Base-by-base conservation (phyloP, 1,140 invertebrate species). In the Helicorthomorpha holstii region DNA sequence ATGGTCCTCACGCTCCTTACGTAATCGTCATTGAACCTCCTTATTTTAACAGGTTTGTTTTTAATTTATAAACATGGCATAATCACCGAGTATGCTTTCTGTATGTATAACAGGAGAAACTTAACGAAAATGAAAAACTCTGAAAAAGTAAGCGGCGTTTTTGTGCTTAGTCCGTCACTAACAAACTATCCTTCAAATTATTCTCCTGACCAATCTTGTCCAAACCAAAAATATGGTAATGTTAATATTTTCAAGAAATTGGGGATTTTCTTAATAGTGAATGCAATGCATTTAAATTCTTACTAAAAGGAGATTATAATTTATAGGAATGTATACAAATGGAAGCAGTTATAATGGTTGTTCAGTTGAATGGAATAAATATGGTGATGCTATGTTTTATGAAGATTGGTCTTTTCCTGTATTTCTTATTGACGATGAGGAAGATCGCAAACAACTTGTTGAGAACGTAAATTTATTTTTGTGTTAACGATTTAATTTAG, bases 371-470 rank as follows among this genome's bases (percentile, higher is more conserved):
- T 94, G 90, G 90, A 94, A 94, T 72, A 74, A 75, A 26, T 61
- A 66, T 56, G 88, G 87, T 4, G 80, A 78, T 7, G 75, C 76
- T 1, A 64, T 93, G 3, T 63, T 91, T 52, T 75, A 79, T 59
- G 73, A 79, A 58, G 79, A 91, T 61, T 84, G 86, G 61, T 77
- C 78, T 45, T 87, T 90, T 59, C 85, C 89, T 3, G 83, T 92
- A 60, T 90, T 90, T 68, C 80, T 79, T 53, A 64, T 90, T 27
- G 72, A 74, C 2, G 69, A 77, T 50, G 56, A 65, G 16, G 64
- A 70, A 1, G 73, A 80, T 57, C 69, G 81, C 1, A 54, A 68
- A 0, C 4, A 22, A 7, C 19, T 46, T 56, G 72, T 85, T 25
- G 41, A 65, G 4, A 55, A 67, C 44, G 69, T 69, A 56, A 58